Percentiles rank a stretch among this genome's conserved stretches.
Conservation (phyloP, 1,140 invertebrate genomes). For the Anthonomus grandis region DNA sequence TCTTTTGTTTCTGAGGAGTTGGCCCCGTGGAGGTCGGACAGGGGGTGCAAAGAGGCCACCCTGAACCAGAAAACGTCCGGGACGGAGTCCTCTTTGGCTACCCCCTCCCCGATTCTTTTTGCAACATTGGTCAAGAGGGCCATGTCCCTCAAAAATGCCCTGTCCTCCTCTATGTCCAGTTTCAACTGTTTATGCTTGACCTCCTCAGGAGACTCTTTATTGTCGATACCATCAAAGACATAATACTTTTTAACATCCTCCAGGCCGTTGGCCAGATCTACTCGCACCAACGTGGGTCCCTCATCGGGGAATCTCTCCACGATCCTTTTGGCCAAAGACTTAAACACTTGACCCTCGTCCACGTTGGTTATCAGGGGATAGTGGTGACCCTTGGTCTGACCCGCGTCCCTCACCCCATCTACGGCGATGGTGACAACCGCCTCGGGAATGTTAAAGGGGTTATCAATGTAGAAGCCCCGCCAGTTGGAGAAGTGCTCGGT, state of each 20-base stretch:
- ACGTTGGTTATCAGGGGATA: slow-evolving; percentile 63
- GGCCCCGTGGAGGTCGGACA: slow-evolving; percentile 64
- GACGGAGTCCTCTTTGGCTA: slow-evolving; percentile 54
- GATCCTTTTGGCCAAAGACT: slow-evolving; percentile 56
- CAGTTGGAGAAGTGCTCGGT: slow-evolving; percentile 63
- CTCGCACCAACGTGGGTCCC: slow-evolving; percentile 58
- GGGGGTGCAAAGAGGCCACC: slow-evolving; percentile 58
- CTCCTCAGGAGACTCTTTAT: slow-evolving; percentile 49
- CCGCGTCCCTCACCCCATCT: slow-evolving; percentile 62
- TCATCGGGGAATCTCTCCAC: slow-evolving; percentile 56
- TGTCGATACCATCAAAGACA: slow-evolving; percentile 54
- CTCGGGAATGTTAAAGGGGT: slow-evolving; percentile 75
- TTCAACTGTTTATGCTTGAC: slow-evolving; percentile 54
- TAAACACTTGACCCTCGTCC: slow-evolving; percentile 62
- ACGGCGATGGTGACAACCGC: slow-evolving; percentile 71
- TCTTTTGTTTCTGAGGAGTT: slow-evolving; percentile 64
- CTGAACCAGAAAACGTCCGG: slow-evolving; percentile 68
- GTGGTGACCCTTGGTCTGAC: slow-evolving; percentile 52
- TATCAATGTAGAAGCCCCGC: slow-evolving; percentile 64
- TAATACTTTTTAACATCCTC: slow-evolving; percentile 56
- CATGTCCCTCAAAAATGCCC: slow-evolving; percentile 63
- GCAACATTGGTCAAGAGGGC: slow-evolving; percentile 60
- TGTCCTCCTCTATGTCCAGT: slow-evolving; percentile 58
- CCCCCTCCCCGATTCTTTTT: slow-evolving; percentile 52
- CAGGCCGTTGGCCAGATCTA: slow-evolving; percentile 61